Base-by-base conservation (phyloP, 2,797 vertebrate genomes). In the Acanthurus leucopareius region DNA sequence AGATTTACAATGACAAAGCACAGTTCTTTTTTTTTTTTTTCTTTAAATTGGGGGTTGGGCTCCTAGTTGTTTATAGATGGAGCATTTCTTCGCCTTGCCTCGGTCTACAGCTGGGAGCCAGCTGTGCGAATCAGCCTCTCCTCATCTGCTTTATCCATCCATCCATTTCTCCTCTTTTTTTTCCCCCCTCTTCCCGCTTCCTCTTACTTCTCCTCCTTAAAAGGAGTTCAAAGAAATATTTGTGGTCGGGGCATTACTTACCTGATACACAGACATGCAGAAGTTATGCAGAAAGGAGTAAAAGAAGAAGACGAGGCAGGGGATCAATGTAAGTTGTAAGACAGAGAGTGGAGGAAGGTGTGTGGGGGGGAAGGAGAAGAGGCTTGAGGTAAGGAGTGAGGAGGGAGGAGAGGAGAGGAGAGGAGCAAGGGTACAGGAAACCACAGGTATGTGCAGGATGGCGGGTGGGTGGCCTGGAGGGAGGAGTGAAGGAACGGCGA, bases 381-480 rank as follows among this genome's bases (percentile, higher is more conserved):
- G 72, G 52, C 54, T 78, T 54, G 79, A 82, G 85, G 80, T 82
- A 83, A 79, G 60, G 71, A 32, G 53, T 78, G 81, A 74, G 63
- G 57, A 79, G 84, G 80, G 69, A 47, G 48, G 82, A 73, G 73
- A 57, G 71, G 82, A 73, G 73, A 57, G 71, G 80, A 86, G 90
- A 22, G 47, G 84, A 84, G 90, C 25, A 25, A 3, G 25, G 25
- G 25, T 80, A 86, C 92, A 93, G 91, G 88, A 95, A 96, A 95
- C 94, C 95, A 92, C 95, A 95, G 94, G 94, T 96, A 96, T 96
- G 94, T 85, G 85, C 88, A 84, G 89, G 91, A 88, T 73, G 91
- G 91, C 63, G 86, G 89, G 90, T 92, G 92, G 90, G 93, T 92
- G 92, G 88, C 90, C 86, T 64, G 59, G 60, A 80, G 85, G 81